These are phyloP conservation scores for Ophioderma brevispina DNA, from an alignment of 35 echinoderm and acorn worm species.

Conservation along the genomic window DNA sequence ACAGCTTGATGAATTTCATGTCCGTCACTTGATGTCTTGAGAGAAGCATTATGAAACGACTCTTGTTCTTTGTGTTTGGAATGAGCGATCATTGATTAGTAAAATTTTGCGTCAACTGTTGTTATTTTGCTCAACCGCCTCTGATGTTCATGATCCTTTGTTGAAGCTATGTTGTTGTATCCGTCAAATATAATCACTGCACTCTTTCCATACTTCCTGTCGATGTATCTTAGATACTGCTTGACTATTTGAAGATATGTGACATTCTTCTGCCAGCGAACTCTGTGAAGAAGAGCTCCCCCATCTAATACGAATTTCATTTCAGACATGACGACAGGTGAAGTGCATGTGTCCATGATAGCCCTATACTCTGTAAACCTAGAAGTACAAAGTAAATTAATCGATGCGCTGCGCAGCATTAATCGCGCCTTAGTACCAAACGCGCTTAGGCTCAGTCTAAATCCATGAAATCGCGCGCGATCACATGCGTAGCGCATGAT, in stretches of 20 bases:
- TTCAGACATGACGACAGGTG: too few species aligned
- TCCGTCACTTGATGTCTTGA: not conserved
- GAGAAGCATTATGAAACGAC: slow-evolving; percentile 46
- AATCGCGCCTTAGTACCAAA: too few species aligned
- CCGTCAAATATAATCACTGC: slow-evolving; percentile 71
- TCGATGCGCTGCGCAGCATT: too few species aligned
- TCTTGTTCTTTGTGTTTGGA: slow-evolving; percentile 43
- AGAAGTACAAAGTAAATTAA: too few species aligned
- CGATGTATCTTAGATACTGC: slow-evolving; percentile 36
- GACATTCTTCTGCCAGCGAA: slow-evolving; percentile 44
- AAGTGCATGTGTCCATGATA: too few species aligned
- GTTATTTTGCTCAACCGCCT: not conserved
- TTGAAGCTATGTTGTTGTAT: slow-evolving; percentile 43
- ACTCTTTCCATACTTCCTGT: slow-evolving; percentile 25
- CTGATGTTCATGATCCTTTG: slow-evolving; percentile 39
- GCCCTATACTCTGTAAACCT: too few species aligned
- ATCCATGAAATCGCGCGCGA: too few species aligned
- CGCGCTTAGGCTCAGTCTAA: too few species aligned
- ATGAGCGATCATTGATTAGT: slow-evolving; percentile 17
- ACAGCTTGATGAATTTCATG: slow-evolving; percentile 15
- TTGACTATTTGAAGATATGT: slow-evolving; percentile 42
- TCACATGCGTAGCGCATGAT: too few species aligned
- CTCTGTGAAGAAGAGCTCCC: slow-evolving; percentile 64
- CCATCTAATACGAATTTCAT: slow-evolving; percentile 92
- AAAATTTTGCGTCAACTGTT: slow-evolving; percentile 16